A percentile compares a stretch with the other conserved stretches of the same genome.
Evolutionary conservation across 2,797 vertebrate genomes (phyloP).

Genomic region (Amblyopsis hoosieri): DNA sequence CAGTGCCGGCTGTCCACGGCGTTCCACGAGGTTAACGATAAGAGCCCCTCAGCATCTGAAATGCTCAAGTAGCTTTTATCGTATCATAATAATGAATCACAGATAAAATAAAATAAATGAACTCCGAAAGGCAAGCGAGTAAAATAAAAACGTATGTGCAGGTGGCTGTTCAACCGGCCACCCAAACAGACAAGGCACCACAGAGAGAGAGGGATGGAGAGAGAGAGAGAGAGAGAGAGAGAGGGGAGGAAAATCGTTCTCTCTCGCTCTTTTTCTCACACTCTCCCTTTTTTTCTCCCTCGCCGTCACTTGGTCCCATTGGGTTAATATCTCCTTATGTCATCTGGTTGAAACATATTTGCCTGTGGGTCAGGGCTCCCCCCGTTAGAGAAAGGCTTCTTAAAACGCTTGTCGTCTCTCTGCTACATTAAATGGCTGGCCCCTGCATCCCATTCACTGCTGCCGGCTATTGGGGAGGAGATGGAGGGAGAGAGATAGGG

Average conservation of each 20-base stretch:
- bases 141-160: constrained; percentile 78
- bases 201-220: constrained; percentile 29
- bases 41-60: constrained; percentile 80
- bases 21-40: constrained; percentile 88
- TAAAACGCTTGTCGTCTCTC: constrained; percentile 73
- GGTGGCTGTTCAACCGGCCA: constrained; percentile 46
- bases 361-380: constrained; percentile 79
- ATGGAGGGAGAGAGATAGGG: constrained; percentile 5
- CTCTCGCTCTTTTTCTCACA: no score
- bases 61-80: constrained; percentile 89
- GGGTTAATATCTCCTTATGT: constrained; percentile 77
- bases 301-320: constrained; percentile 46
- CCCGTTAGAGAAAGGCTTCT: constrained; percentile 70
- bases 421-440: constrained; percentile 82
- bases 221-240: constrained; percentile 6
- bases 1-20: constrained; percentile 68
- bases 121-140: constrained; percentile 77
- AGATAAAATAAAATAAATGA: constrained; percentile 89
- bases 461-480: constrained; percentile 64
- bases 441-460: constrained; percentile 73
- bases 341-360: constrained; percentile 83
- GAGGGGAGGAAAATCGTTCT: neutral
- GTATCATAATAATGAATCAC: constrained; percentile 89
- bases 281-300: constrained; percentile 1
- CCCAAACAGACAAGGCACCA: constrained; percentile 41